phyloP scores from a whole-genome alignment of 2,113 vertebrate species.

The Conger conger region DNA sequence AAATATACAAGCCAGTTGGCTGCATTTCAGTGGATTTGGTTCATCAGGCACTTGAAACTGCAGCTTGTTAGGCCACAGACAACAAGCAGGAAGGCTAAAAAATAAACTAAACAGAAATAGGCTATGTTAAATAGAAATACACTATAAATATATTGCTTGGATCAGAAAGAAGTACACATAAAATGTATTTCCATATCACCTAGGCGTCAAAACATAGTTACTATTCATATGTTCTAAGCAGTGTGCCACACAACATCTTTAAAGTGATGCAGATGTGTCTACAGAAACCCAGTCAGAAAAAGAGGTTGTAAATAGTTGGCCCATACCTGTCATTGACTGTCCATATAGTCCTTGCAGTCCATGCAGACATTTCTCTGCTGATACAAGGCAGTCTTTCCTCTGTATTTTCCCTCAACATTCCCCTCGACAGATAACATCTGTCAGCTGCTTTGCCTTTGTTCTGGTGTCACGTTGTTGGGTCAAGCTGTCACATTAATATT shows the following conservation, averaged over 20 bases:
- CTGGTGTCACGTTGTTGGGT: conserved; percentile 33
- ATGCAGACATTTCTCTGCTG: conserved; percentile 27
- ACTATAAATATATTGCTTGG: too few species aligned
- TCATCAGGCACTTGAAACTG: too few species aligned
- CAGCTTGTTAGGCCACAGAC: too few species aligned
- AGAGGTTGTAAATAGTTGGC: conserved; percentile 4
- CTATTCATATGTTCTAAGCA: background rate
- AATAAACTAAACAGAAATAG: too few species aligned
- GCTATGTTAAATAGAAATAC: too few species aligned
- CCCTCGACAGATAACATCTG: conserved; percentile 39
- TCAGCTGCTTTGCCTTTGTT: conserved; percentile 42
- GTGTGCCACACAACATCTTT: background rate
- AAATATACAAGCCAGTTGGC: too few species aligned
- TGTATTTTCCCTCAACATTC: conserved; percentile 42
- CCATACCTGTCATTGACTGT: conserved; percentile 20
- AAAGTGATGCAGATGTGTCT: background rate
- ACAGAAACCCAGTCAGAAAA: background rate
- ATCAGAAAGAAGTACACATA: too few species aligned
- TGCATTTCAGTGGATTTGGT: too few species aligned
- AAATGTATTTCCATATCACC: too few species aligned
- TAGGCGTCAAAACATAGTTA: too few species aligned
- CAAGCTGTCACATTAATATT: conserved; percentile 31
- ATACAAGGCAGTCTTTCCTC: conserved; percentile 37
- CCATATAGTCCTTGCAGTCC: conserved; percentile 17
- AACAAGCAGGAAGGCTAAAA: too few species aligned